A percentile compares a stretch with the other conserved stretches of the same genome.
phyloP scores from a whole-genome alignment of 2,113 vertebrate species.

The Podilymbus podiceps region DNA sequence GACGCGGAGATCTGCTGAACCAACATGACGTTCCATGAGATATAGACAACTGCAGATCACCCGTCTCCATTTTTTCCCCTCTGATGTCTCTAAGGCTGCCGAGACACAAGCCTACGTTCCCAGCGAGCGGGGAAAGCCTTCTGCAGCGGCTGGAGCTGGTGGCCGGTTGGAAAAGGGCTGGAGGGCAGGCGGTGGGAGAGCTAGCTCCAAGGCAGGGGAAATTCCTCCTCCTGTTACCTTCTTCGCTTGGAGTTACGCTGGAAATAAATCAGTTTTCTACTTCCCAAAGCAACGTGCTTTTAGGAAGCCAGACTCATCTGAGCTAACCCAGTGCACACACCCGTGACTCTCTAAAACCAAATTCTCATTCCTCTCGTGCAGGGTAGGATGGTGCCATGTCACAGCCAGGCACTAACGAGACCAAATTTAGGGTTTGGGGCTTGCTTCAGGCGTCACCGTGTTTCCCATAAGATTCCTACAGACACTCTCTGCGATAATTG shows the following conservation, averaged over 20 bases:
- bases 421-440: background rate
- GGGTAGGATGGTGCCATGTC: background rate
- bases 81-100: background rate
- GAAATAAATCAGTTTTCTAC: background rate
- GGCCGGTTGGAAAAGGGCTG: background rate
- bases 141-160: background rate
- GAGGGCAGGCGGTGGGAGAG: background rate
- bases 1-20: background rate
- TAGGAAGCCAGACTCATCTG: background rate
- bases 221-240: background rate
- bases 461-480: background rate
- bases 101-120: background rate
- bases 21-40: accelerated
- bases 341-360: background rate
- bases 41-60: background rate
- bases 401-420: background rate
- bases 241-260: background rate
- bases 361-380: background rate
- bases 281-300: background rate
- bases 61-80: background rate
- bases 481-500: background rate
- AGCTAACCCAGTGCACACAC: background rate
- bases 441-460: background rate
- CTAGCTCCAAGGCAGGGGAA: background rate
- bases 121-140: background rate